These are phyloP conservation scores for Halocynthia roretzi DNA, from an alignment of 23 tunicate genomes.

Conservation along the genomic window DNA sequence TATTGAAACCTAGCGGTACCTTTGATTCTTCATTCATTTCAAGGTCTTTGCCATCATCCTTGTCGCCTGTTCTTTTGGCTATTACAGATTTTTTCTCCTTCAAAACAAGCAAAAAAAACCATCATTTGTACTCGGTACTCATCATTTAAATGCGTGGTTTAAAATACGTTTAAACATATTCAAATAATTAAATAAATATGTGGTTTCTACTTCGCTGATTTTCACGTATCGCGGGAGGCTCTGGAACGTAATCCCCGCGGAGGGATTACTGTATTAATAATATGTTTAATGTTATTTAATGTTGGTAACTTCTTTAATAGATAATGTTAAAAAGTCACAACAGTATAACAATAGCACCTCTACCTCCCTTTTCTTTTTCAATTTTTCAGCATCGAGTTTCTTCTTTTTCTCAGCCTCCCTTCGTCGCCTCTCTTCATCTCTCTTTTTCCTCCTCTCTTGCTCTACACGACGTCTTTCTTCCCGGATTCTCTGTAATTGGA, in stretches of 20 bases:
- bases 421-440: slow-evolving; percentile 67
- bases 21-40: not conserved
- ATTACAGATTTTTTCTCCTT: not conserved
- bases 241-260: not conserved
- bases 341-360: not conserved
- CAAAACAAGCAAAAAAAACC: not conserved
- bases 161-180: too few relatives aligned
- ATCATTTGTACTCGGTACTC: too few relatives aligned
- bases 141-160: too few relatives aligned
- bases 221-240: not conserved
- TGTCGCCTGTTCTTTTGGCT: not conserved
- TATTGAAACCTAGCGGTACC: too few relatives aligned
- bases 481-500: slow-evolving; percentile 39
- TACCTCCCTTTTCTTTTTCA: slow-evolving; percentile 13
- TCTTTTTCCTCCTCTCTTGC: slow-evolving; percentile 75
- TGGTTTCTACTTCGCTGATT: too few relatives aligned
- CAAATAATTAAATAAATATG: too few relatives aligned
- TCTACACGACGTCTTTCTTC: slow-evolving; percentile 63
- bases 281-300: too few relatives aligned
- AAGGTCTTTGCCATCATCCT: not conserved
- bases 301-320: too few relatives aligned
- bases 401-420: slow-evolving; percentile 38
- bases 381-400: slow-evolving; percentile 13
- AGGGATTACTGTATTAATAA: too few relatives aligned
- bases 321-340: too few relatives aligned